Conservation (phyloP, 2,797 vertebrate species). For the Morus bassanus region DNA sequence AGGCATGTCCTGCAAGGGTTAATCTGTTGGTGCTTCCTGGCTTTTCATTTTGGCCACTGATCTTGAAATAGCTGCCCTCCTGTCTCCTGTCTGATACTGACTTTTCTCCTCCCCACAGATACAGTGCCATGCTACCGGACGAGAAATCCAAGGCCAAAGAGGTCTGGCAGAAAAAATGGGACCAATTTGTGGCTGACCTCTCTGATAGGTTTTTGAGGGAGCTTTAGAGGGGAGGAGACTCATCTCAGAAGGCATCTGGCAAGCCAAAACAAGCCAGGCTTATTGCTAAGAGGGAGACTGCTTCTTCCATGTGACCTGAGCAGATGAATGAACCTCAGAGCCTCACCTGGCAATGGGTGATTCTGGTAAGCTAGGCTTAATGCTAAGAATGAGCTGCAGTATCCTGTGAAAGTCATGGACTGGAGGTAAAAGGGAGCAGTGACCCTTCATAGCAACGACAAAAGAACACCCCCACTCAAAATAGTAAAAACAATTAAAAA, state of each 20-base stretch:
- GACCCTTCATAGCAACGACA: not conserved
- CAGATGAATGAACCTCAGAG: not conserved
- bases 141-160: conserved; percentile 73
- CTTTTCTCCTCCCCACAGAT: conserved; percentile 76
- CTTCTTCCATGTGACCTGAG: not conserved
- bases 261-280: not conserved
- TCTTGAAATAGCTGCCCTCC: conserved; percentile 6
- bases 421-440: not conserved
- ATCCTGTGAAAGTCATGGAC: not conserved
- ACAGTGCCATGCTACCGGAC: conserved; percentile 78
- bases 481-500: not conserved
- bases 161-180: conserved; percentile 87
- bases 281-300: not conserved
- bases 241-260: not conserved
- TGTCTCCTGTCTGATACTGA: not conserved
- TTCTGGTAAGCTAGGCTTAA: not conserved
- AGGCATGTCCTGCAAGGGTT: not conserved
- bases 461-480: not conserved
- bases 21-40: conserved; percentile 7
- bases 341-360: not conserved
- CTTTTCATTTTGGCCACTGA: not conserved
- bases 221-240: not conserved
- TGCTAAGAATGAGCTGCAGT: not conserved
- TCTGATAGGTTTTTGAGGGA: not conserved
- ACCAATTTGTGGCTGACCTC: conserved; percentile 78